These are phyloP conservation scores for Muscidifurax raptorellus DNA, from an alignment of 1,140 invertebrate genomes.

Conservation along the genomic window DNA sequence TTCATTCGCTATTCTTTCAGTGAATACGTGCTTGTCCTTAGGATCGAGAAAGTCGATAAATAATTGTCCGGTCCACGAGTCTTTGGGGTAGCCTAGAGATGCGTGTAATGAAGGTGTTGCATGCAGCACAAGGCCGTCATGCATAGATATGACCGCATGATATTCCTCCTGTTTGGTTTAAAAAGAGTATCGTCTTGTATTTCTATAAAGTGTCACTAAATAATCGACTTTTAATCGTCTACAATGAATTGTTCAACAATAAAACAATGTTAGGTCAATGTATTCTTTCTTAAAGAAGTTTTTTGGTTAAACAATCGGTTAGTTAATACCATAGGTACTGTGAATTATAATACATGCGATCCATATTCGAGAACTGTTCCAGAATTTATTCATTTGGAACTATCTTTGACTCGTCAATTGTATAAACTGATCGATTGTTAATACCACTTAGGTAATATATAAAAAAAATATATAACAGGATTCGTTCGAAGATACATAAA, in stretches of 20 bases:
- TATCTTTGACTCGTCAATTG: no score
- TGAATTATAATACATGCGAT: not conserved
- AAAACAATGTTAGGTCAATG: not conserved
- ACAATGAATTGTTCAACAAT: not conserved
- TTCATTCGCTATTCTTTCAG: conserved; percentile 78
- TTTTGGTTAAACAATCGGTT: not conserved
- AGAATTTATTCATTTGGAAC: not conserved
- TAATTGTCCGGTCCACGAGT: conserved; percentile 89
- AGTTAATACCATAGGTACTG: not conserved
- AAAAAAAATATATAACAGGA: conserved; percentile 29
- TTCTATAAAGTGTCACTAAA: not conserved
- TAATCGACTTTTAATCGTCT: not conserved
- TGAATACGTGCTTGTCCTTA: conserved; percentile 81
- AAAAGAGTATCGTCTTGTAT: not conserved
- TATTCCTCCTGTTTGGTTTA: conserved; percentile 80
- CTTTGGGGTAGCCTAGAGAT: conserved; percentile 86
- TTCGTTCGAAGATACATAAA: conserved; percentile 22
- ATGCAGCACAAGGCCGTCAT: conserved; percentile 87
- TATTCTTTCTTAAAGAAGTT: not conserved
- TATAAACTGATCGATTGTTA: not conserved
- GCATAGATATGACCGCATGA: conserved; percentile 87
- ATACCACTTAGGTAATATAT: conserved; percentile 1
- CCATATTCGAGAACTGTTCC: not conserved
- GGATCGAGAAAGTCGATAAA: conserved; percentile 92
- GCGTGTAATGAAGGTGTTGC: conserved; percentile 83